Percentiles rank a stretch among this genome's conserved stretches.
Evolutionary conservation across 2,113 vertebrate genomes (phyloP).

Genomic region (Otis tarda): DNA sequence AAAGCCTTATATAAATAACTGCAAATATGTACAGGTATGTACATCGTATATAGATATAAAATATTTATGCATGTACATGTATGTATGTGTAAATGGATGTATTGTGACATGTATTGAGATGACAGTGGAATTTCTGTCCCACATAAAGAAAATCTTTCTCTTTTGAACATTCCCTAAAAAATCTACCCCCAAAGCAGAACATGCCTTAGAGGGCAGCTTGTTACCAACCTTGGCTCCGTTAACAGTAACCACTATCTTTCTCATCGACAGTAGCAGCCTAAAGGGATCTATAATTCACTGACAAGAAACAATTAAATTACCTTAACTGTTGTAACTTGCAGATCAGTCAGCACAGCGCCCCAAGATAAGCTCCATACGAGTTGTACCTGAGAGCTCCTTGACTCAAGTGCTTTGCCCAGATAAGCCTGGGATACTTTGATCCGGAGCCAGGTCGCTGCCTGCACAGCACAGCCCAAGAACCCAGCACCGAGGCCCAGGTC

Average conservation of each 20-base stretch:
- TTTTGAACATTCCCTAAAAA: not conserved
- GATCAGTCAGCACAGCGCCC: not conserved
- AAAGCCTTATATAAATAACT: not conserved
- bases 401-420: not conserved
- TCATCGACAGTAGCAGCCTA: not conserved
- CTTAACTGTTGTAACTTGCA: not conserved
- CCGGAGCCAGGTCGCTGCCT: not conserved
- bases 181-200: not conserved
- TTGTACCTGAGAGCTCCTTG: not conserved
- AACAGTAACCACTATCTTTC: not conserved
- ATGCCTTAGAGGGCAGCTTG: not conserved
- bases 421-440: not conserved
- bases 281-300: not conserved
- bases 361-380: not conserved
- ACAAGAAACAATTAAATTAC: conserved; percentile 10
- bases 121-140: not conserved
- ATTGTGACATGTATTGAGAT: not conserved
- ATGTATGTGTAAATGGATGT: not conserved
- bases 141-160: not conserved
- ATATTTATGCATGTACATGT: not conserved
- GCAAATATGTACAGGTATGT: not conserved
- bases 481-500: too few relatives aligned
- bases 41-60: too few relatives aligned
- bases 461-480: rapidly evolving
- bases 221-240: not conserved